Base-by-base conservation (phyloP, 2,797 vertebrate genomes). In the Carcharodon carcharias region DNA sequence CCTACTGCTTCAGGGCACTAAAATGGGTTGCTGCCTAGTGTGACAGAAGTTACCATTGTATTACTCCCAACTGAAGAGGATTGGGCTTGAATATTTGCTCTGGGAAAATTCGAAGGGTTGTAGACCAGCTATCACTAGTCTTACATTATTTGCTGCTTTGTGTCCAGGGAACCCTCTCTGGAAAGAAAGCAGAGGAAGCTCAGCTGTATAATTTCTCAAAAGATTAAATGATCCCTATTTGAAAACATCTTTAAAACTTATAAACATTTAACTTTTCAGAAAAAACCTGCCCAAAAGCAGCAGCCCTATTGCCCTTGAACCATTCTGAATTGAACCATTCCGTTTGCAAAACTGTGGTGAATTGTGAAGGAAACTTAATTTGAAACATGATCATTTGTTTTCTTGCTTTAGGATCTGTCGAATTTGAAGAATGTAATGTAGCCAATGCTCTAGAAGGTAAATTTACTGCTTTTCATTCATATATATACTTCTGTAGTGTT, bases 401-500 rank as follows among this genome's bases (percentile, higher is more conserved):
- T 1, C 95, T 97, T 96, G 96, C 26, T 97, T 98, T 97, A 99
- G 99, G 99, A 35, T 98, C 98, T 96, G 98, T 99, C 97, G 99
- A 99, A 97, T 99, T 99, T 98, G 99, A 99, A 97, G 99, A 99
- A 98, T 99, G 99, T 97, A 99, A 99, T 96, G 97, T 98, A 96
- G 98, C 99, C 56, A 98, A 98, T 96, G 98, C 98, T 96, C 98
- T 98, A 80, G 99, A 99, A 99, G 99, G 99, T 99, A 96, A 40
- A 97, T 95, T 18, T 73, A 35, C 16, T 77, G n/a, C 21, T 77
- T 73, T 77, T 95, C n/a, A 31, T 73, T 58, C 54, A 95, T 95
- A 31, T 58, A 73, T 56, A 9, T 12, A 14, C 4, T 16, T 14
- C 40, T 7, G 82, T 85, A 18, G 21, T 85, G 7, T 85, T 85